phyloP scores from a whole-genome alignment of 2,888 invertebrate species.

The Dioctria linearis region DNA sequence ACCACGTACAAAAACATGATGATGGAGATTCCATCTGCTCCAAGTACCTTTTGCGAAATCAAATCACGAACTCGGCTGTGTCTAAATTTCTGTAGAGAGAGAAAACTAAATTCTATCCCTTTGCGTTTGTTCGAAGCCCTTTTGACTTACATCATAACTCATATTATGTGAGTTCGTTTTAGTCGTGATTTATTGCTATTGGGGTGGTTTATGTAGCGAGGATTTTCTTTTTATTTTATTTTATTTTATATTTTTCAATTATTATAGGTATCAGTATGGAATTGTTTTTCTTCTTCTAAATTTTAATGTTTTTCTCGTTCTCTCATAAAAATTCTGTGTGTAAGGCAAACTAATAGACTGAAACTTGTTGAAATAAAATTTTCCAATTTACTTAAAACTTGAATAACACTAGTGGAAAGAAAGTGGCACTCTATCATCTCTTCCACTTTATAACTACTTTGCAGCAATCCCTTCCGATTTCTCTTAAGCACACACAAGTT shows the following conservation, averaged over 20 bases:
- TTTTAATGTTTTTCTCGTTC: too few relatives aligned
- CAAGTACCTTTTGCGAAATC: slow-evolving; percentile 25
- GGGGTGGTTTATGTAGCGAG: background rate
- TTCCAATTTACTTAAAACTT: slow-evolving; percentile 5
- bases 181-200: slow-evolving; percentile 10
- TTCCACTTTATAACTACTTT: slow-evolving; percentile 30
- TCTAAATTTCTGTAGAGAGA: slow-evolving; percentile 25
- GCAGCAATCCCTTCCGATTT: slow-evolving; percentile 43
- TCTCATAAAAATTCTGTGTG: too few relatives aligned
- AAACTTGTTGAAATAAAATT: slow-evolving; percentile 13
- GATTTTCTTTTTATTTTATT: too few relatives aligned
- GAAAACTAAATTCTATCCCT: slow-evolving; percentile 36
- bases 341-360: background rate
- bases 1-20: slow-evolving; percentile 6
- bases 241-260: too few relatives aligned
- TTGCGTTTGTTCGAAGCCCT: slow-evolving; percentile 35
- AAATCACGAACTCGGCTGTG: slow-evolving; percentile 31
- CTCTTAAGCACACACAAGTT: slow-evolving; percentile 41
- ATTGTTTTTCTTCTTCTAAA: too few relatives aligned
- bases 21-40: background rate
- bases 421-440: slow-evolving; percentile 37
- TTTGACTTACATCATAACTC: slow-evolving; percentile 33
- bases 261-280: too few relatives aligned
- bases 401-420: background rate
- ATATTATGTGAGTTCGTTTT: slow-evolving; percentile 2